Conservation (phyloP, 2,113 vertebrate genomes). For the Ranitomeya imitator region DNA sequence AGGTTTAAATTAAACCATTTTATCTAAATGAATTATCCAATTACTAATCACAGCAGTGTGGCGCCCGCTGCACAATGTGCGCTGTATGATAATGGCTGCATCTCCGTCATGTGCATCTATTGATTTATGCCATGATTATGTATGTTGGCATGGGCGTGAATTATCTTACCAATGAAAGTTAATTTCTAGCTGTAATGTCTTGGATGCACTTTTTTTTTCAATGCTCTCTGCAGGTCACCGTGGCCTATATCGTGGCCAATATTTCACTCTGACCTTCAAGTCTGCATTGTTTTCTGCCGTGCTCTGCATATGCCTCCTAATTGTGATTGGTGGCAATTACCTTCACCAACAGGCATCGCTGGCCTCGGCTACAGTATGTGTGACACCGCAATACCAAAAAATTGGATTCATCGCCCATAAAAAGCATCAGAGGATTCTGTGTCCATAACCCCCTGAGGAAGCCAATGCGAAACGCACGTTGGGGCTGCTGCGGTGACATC, state of each 20-base stretch:
- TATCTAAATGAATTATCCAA: constrained; percentile 8
- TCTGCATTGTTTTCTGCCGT: not conserved
- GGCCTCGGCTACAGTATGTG: no score
- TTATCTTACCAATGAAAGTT: not conserved
- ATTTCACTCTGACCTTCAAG: not conserved
- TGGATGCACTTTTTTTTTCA: not conserved
- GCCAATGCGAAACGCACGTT: no score
- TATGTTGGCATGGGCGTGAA: not conserved
- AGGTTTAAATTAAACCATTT: constrained; percentile 3
- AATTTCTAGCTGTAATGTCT: not conserved
- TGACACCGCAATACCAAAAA: no score
- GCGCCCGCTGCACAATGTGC: not conserved
- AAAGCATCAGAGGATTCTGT: no score
- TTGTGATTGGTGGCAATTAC: not conserved
- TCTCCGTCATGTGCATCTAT: not conserved
- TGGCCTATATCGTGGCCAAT: not conserved
- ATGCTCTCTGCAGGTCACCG: not conserved
- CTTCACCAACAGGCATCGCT: no score
- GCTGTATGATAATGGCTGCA: not conserved
- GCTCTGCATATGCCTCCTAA: not conserved
- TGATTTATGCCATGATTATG: not conserved
- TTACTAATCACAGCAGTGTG: constrained; percentile 17
- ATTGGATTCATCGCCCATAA: no score
- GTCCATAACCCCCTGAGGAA: no score
- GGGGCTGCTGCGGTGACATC: no score